Evolutionary conservation across 2,888 invertebrate genomes (phyloP), one percentile per base, ranked within the genome.

Genomic region (Coleophora deauratella): DNA sequence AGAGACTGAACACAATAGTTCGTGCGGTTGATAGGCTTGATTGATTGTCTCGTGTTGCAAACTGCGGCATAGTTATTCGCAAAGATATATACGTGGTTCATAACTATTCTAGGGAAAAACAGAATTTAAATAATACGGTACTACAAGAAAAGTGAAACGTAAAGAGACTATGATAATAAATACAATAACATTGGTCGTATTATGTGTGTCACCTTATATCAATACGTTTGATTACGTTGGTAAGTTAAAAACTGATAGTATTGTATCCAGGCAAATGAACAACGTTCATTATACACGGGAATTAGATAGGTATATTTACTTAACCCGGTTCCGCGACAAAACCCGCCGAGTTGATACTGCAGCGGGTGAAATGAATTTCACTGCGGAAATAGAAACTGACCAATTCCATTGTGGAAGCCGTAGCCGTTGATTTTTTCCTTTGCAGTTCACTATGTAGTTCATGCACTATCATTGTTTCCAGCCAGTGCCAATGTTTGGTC

Each of bases 241-340:
- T n/a, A n/a, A n/a, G n/a, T n/a, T n/a, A n/a, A n/a, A n/a, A n/a
- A n/a, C n/a, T n/a, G n/a, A n/a, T n/a, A n/a, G n/a, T n/a, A n/a
- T 60, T 68, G 62, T 59, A 66, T 72, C 66, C 65, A 60, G 54
- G 51, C 54, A 59, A 54, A 71, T 62, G 59, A 56, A 61, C 59
- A 66, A 70, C 69, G 57, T 62, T 62, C 58, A 66, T 66, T 69
- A 67, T 69, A 62, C 68, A 72, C 60, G 57, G 60, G 60, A 10
- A 31, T 28, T 21, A 37, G 64, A 72, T 72, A 69, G 55, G 54
- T 63, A 61, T 79, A 78, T 80, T 82, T 81, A 74, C 70, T 74
- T 77, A 78, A 73, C 78, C 78, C 68, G 70, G 66, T 76, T 72
- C 69, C 59, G 62, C 63, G 63, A 70, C 63, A 69, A 72, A 61